phyloP scores from a whole-genome alignment of 1,140 invertebrate species.

The Magallana angulata region DNA sequence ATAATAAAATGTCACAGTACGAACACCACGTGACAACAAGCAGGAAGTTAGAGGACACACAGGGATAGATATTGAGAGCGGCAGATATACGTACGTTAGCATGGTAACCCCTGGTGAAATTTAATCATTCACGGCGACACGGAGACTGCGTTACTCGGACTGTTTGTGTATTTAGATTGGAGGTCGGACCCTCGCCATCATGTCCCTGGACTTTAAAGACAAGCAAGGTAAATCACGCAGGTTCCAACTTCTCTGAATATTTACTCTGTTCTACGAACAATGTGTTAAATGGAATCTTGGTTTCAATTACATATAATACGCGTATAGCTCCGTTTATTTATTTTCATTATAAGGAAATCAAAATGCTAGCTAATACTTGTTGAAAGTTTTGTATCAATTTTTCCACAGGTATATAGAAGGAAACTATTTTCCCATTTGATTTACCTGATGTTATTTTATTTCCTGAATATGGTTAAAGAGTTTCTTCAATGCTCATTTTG shows the following conservation, averaged over 20 bases:
- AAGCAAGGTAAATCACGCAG: neutral
- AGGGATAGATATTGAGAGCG: neutral
- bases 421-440: neutral
- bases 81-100: neutral
- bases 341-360: neutral
- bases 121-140: too few relatives aligned
- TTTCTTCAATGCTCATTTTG: too few relatives aligned
- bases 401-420: neutral
- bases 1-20: too few relatives aligned
- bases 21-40: neutral
- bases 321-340: neutral
- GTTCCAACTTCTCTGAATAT: neutral
- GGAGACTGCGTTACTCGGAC: neutral
- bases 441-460: too few relatives aligned
- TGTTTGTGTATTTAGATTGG: slow-evolving; percentile 5
- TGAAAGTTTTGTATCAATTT: neutral
- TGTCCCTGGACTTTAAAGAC: neutral
- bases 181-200: neutral
- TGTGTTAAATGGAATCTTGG: neutral
- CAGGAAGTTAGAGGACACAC: neutral
- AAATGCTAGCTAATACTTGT: neutral
- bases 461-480: too few relatives aligned
- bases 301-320: neutral
- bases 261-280: neutral
- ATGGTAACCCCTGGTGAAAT: neutral